phyloP scores from a whole-genome alignment of 2,113 vertebrate genomes.

The Sprattus sprattus region DNA sequence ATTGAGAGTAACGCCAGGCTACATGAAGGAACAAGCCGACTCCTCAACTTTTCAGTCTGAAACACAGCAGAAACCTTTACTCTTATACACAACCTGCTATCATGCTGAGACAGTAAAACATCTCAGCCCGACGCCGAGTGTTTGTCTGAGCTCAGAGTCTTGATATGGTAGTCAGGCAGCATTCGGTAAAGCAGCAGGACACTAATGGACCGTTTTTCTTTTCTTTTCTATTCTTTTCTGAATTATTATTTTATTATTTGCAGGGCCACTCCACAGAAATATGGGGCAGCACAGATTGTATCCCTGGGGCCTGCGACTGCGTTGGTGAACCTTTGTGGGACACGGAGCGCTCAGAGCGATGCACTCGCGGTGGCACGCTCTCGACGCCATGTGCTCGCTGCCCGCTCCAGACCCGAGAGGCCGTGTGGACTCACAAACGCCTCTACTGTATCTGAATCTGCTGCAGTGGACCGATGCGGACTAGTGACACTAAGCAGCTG shows the following conservation, averaged over 20 bases:
- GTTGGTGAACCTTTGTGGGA: constrained; percentile 54
- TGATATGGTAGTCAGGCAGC: neutral
- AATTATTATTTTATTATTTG: neutral
- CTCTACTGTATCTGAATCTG: neutral
- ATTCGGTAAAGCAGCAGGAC: constrained; percentile 48
- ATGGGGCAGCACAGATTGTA: constrained; percentile 59
- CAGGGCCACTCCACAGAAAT: constrained; percentile 51
- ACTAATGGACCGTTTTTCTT: constrained; percentile 46
- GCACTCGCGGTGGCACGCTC: constrained; percentile 20
- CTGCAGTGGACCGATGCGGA: neutral
- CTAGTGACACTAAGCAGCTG: neutral
- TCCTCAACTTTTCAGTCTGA: neutral
- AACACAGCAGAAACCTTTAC: neutral
- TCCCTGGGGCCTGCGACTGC: constrained; percentile 39
- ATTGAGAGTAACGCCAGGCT: neutral
- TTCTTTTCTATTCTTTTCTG: neutral
- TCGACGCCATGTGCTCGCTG: neutral
- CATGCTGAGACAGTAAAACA: neutral
- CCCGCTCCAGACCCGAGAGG: neutral
- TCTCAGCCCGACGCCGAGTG: neutral
- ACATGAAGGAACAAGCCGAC: neutral
- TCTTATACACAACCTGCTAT: neutral
- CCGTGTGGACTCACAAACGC: neutral
- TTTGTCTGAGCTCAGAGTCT: neutral
- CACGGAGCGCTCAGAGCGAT: constrained; percentile 46